Evolutionary conservation across 2,888 invertebrate genomes (phyloP).

Genomic region (Belgica antarctica): DNA sequence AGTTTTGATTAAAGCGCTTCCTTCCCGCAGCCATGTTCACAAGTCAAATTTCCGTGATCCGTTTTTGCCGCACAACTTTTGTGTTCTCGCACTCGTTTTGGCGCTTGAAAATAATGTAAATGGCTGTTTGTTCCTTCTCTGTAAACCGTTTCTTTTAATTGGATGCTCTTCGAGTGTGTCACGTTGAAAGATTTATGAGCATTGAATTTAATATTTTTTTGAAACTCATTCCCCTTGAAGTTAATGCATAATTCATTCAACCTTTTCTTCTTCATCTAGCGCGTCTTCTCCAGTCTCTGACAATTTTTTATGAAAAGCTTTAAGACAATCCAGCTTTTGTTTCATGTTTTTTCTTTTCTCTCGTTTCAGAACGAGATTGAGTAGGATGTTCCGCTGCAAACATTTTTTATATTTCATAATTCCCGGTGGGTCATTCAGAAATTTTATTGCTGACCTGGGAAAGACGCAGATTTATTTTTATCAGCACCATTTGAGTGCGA

Average conservation of each 20-base stretch:
- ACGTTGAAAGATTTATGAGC: slow-evolving; percentile 38
- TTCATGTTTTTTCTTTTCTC: neutral
- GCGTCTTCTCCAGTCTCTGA: neutral
- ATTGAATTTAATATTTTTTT: slow-evolving; percentile 35
- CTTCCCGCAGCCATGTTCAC: too few relatives aligned
- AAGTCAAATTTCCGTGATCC: too few relatives aligned
- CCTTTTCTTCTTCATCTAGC: neutral
- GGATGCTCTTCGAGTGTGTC: slow-evolving; percentile 28
- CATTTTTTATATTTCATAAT: neutral
- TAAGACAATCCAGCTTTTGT: too few relatives aligned
- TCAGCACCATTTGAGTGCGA: neutral
- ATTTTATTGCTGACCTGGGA: neutral
- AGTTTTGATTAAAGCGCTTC: too few relatives aligned
- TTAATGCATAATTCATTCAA: slow-evolving; percentile 14
- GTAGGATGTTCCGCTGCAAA: neutral
- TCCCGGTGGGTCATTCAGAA: neutral
- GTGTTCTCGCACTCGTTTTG: too few relatives aligned
- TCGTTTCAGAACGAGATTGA: neutral
- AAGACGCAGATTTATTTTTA: neutral
- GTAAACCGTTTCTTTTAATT: slow-evolving; percentile 26
- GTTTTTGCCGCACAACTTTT: too few relatives aligned
- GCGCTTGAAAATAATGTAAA: neutral
- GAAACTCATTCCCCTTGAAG: neutral
- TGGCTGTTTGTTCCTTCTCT: neutral
- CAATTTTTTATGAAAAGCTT: neutral